Evolutionary conservation across 2,113 vertebrate genomes (phyloP), one percentile per base, ranked within the genome.

Genomic region (Dendrocopos noguchii): DNA sequence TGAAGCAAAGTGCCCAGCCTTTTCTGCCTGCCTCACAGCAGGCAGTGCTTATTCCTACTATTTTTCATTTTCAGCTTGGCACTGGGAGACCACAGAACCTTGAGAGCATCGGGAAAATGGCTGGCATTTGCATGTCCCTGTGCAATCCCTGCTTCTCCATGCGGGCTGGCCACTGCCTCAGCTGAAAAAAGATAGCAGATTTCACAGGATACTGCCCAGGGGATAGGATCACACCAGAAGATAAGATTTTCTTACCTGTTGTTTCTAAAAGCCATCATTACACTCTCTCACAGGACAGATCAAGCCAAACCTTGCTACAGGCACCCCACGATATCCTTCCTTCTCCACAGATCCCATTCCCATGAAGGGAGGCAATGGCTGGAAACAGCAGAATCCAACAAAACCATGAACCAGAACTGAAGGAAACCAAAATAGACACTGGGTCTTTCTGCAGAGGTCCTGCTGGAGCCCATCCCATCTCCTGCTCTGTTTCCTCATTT

Each of bases 241-340:
- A 68, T 27, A 17, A 13, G 15, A 3, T 9, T 16, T 27, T 27
- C 33, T 34, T 47, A 72, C 55, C 29, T 29, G 24, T 21, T 59
- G 59, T n/a, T 52, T 77, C 80, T 20, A n/a, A 64, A 84, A 66
- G 25, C 68, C 16, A 1, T 16, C 12, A 1, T 8, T 12, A 12
- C 21, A 1, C 21, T 4, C 44, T 28, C 22, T 57, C 64, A 28
- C 24, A 44, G 46, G 29, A 27, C 80, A 66, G 46, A n/a, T 4
- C 29, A 25, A 80, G 21, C 11, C 59, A 63, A 79, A 55, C 7
- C 24, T 80, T 0, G 0, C 27, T 21, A 2, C 7, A 0, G 12
- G 27, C 6, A 0, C 31, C 31, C 53, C 74, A 31, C 50, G 34
- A 21, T 4, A 34, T 50, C 80, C 73, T 71, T 67, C 46, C 29